These are phyloP conservation scores for Diplosoma virens DNA, from an alignment of 23 tunicate species.

Conservation along the genomic window DNA sequence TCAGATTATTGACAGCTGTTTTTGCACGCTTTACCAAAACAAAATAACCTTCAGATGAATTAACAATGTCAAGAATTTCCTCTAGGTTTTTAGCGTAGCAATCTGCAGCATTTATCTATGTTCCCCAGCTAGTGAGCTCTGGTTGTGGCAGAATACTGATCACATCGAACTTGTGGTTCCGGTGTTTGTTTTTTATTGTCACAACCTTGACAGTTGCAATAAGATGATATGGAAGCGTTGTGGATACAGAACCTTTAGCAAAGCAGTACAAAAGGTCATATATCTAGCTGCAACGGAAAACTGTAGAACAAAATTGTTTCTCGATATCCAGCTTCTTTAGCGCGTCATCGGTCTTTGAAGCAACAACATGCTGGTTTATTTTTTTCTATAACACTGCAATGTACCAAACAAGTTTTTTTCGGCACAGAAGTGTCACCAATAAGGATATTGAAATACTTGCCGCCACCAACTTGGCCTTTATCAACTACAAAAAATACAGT, in stretches of 20 bases:
- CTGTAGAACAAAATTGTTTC: slow-evolving; percentile 19
- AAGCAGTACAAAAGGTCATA: background rate
- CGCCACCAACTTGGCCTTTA: slow-evolving; percentile 31
- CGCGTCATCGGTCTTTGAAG: slow-evolving; percentile 21
- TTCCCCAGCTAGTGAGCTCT: slow-evolving; percentile 23
- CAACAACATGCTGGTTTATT: too few species aligned
- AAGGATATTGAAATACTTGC: slow-evolving; percentile 39
- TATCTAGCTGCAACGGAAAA: background rate
- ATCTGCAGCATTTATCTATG: slow-evolving; percentile 30
- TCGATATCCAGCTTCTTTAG: slow-evolving; percentile 18
- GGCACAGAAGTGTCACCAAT: slow-evolving; percentile 38
- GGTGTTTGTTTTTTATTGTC: slow-evolving; percentile 43
- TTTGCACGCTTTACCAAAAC: slow-evolving; percentile 49
- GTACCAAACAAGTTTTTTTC: slow-evolving; percentile 12
- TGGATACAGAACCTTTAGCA: slow-evolving; percentile 20
- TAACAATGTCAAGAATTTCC: slow-evolving; percentile 31
- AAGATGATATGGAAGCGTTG: slow-evolving; percentile 45
- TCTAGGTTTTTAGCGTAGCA: slow-evolving; percentile 36
- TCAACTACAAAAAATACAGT: slow-evolving; percentile 11
- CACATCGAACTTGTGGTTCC: slow-evolving; percentile 30
- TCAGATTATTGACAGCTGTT: slow-evolving; percentile 35
- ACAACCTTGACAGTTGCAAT: slow-evolving; percentile 43
- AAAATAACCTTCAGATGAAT: slow-evolving; percentile 29
- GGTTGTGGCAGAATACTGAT: slow-evolving; percentile 40
- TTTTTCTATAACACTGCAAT: slow-evolving; percentile 6